These are phyloP conservation scores for Epinotia demarniana DNA, from an alignment of 2,888 invertebrate genomes.

Conservation along the genomic window DNA sequence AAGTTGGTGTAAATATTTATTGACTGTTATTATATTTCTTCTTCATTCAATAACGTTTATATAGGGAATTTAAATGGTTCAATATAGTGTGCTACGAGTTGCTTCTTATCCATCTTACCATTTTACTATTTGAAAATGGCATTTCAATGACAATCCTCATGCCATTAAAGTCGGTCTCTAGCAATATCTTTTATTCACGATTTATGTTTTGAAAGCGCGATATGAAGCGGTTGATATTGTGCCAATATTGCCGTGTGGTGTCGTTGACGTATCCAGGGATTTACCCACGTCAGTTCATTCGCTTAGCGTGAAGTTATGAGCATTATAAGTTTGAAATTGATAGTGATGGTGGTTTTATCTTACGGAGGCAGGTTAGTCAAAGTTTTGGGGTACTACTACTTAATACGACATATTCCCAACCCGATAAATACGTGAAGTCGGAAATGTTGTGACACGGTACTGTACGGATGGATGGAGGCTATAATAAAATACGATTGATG, in stretches of 20 bases:
- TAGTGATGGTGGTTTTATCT: not conserved
- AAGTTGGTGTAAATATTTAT: not conserved
- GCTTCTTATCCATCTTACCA: constrained; percentile 17
- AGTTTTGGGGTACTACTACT: not conserved
- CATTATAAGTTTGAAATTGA: constrained; percentile 6
- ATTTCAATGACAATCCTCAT: constrained; percentile 40
- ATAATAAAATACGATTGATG: no score
- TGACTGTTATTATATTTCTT: not conserved
- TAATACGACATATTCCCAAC: no score
- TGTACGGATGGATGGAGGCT: no score
- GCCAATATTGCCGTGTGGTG: constrained; percentile 32
- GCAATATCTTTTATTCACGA: constrained; percentile 44
- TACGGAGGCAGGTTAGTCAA: not conserved
- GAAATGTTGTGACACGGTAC: no score
- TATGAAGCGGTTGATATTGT: constrained; percentile 40
- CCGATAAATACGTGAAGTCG: no score
- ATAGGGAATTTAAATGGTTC: not conserved
- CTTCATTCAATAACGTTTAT: no score
- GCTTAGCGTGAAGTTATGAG: constrained; percentile 2
- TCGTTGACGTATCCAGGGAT: constrained; percentile 18
- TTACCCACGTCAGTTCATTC: constrained; percentile 35
- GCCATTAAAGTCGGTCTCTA: constrained; percentile 34
- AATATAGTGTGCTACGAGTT: not conserved
- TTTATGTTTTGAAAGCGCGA: constrained; percentile 27
- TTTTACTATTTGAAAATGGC: constrained; percentile 30